phyloP scores from a whole-genome alignment of 2,113 vertebrate species.

The Mormoops blainvillei region DNA sequence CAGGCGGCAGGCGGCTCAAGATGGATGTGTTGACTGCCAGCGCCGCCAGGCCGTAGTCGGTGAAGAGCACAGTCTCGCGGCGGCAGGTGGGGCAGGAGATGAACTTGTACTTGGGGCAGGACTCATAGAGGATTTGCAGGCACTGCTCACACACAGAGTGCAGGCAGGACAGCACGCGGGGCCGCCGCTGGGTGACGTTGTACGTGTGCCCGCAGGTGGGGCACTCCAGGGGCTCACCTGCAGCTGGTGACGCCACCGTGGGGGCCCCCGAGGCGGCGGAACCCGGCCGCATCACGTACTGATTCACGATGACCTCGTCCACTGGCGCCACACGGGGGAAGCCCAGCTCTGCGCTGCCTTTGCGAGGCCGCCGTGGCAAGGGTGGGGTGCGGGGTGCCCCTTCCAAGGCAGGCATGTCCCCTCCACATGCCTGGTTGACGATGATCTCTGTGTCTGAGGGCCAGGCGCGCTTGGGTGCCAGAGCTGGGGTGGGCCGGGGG shows the following conservation, averaged over 20 bases:
- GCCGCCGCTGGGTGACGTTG: conserved; percentile 95
- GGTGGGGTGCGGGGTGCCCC: conserved; percentile 85
- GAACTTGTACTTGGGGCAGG: conserved; percentile 99
- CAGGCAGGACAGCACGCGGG: conserved; percentile 96
- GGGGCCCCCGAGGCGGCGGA: conserved; percentile 82
- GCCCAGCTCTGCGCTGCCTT: conserved; percentile 92
- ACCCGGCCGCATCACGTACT: conserved; percentile 90
- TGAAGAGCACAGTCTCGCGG: conserved; percentile 98
- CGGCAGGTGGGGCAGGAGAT: conserved; percentile 98
- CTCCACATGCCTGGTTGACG: conserved; percentile 94
- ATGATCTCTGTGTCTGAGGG: conserved; percentile 95
- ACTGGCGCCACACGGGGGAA: conserved; percentile 90
- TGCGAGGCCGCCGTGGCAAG: conserved; percentile 86
- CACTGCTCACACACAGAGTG: conserved; percentile 99
- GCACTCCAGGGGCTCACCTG: conserved; percentile 95
- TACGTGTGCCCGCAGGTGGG: conserved; percentile 98
- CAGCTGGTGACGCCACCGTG: conserved; percentile 82
- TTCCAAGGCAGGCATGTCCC: conserved; percentile 78
- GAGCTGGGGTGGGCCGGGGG: conserved; percentile 87
- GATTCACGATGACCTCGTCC: conserved; percentile 96
- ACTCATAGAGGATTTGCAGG: conserved; percentile 98
- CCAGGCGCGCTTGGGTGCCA: conserved; percentile 87
- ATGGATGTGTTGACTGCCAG: conserved; percentile 99
- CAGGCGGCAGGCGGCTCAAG: conserved; percentile 93
- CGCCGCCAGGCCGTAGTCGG: conserved; percentile 96